These are phyloP conservation scores for Calephelis nemesis DNA, from an alignment of 1,140 invertebrate species.

Conservation along the genomic window DNA sequence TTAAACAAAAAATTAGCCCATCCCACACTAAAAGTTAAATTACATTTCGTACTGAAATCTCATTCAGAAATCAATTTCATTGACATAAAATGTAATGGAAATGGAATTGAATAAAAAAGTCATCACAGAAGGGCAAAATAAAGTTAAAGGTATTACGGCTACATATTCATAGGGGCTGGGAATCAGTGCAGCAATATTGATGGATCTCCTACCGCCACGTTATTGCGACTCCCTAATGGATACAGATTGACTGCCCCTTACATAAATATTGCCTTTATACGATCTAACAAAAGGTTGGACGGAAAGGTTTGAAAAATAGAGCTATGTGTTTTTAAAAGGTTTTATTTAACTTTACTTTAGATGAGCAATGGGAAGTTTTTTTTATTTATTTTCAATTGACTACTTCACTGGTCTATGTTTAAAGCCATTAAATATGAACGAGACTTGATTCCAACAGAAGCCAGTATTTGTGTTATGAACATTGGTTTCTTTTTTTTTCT, in stretches of 20 bases:
- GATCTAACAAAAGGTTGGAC: constrained; percentile 12
- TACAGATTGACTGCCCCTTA: constrained; percentile 23
- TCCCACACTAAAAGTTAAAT: too few species aligned
- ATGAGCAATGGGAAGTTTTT: too few species aligned
- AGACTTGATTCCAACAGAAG: too few species aligned
- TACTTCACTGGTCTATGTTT: too few species aligned
- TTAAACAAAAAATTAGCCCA: neutral
- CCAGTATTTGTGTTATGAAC: too few species aligned
- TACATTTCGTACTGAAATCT: too few species aligned
- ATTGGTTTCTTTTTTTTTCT: too few species aligned
- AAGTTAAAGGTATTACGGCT: constrained; percentile 15
- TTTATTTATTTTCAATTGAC: too few species aligned
- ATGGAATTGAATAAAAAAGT: constrained; percentile 9
- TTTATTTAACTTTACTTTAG: neutral
- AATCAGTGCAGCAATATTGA: constrained; percentile 25
- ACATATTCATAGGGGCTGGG: constrained; percentile 16
- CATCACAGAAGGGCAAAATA: constrained; percentile 10
- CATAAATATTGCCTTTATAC: constrained; percentile 22
- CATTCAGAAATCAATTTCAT: too few species aligned
- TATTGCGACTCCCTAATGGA: constrained; percentile 25
- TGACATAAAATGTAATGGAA: constrained; percentile 7
- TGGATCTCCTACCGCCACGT: constrained; percentile 22
- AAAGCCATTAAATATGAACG: too few species aligned
- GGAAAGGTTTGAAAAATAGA: constrained; percentile 11
- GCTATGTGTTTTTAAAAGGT: neutral